Percentiles rank a stretch among this genome's conserved stretches.
These are phyloP conservation scores for Cricetomys ansorgei DNA, from an alignment of 2,113 vertebrate genomes.

Conservation along the genomic window DNA sequence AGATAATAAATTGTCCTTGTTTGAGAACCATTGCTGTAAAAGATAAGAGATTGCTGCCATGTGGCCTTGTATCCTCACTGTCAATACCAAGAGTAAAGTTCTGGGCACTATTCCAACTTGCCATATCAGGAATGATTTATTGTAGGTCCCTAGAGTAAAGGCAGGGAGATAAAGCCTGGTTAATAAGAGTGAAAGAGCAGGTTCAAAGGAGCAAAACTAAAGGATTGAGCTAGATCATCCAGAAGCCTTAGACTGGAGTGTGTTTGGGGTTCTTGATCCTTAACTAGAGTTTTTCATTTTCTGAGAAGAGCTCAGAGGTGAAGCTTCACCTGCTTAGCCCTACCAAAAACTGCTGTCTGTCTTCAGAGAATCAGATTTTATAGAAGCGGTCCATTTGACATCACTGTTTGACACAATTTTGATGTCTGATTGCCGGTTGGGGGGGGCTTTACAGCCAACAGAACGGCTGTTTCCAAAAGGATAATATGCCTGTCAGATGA, in stretches of 20 bases:
- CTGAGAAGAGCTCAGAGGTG: slow-evolving; percentile 40
- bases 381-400: background rate
- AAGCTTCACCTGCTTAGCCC: slow-evolving; percentile 19
- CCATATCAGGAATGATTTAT: background rate
- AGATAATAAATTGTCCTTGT: background rate
- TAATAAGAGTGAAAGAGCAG: background rate
- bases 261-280: background rate
- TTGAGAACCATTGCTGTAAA: slow-evolving; percentile 2
- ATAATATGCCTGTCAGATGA: background rate
- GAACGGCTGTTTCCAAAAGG: slow-evolving; percentile 30
- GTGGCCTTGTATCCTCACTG: background rate
- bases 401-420: slow-evolving; percentile 40
- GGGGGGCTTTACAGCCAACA: background rate
- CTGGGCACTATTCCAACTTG: slow-evolving; percentile 5
- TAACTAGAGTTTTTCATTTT: slow-evolving; percentile 46
- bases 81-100: background rate
- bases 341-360: background rate
- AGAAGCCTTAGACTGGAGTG: background rate
- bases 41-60: slow-evolving; percentile 20
- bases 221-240: background rate
- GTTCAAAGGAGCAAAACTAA: background rate
- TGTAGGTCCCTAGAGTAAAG: slow-evolving; percentile 10
- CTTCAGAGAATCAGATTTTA: background rate
- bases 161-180: background rate
- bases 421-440: background rate